These are phyloP conservation scores for Martes martes DNA, from an alignment of 2,113 vertebrate species.

Conservation along the genomic window DNA sequence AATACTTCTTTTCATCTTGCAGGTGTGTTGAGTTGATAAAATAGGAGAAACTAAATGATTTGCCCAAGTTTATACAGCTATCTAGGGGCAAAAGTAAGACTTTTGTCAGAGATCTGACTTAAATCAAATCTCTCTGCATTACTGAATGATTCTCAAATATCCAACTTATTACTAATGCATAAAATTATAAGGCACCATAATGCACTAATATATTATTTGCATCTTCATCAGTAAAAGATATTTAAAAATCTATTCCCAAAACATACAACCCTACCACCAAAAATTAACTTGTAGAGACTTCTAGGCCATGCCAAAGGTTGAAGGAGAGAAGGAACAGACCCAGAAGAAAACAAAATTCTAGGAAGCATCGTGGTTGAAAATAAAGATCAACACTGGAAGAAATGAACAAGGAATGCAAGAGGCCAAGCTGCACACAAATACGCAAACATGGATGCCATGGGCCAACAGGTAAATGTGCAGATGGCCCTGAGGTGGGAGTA, in stretches of 20 bases:
- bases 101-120: not conserved
- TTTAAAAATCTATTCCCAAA: not conserved
- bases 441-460: not conserved
- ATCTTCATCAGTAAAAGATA: conserved; percentile 19
- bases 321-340: not conserved
- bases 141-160: not conserved
- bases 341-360: not conserved
- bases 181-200: not conserved
- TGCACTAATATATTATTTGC: not conserved
- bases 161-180: not conserved
- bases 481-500: not conserved
- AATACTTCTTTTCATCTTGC: not conserved
- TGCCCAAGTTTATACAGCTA: not conserved
- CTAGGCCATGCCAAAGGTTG: not conserved
- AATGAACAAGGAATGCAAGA: not conserved
- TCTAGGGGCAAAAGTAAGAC: not conserved
- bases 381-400: not conserved
- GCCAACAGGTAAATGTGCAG: not conserved
- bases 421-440: not conserved
- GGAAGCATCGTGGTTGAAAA: not conserved
- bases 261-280: not conserved
- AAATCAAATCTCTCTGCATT: not conserved
- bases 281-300: not conserved
- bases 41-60: not conserved
- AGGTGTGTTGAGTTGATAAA: not conserved